These are phyloP conservation scores for Cebus imitator DNA, from an alignment of 2,113 vertebrate genomes.

Conservation along the genomic window DNA sequence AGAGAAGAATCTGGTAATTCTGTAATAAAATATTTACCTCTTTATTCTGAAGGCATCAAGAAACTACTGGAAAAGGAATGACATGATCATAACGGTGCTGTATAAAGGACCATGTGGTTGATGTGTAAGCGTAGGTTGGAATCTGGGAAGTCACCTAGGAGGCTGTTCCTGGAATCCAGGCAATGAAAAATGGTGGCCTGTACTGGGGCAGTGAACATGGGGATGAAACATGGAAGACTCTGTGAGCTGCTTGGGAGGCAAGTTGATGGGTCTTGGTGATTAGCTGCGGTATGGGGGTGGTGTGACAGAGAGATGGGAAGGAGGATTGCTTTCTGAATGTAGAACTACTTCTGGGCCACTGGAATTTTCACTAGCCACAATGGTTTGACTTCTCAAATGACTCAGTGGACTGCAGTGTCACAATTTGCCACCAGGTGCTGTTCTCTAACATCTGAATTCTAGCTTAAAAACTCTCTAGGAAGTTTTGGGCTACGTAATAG, in stretches of 20 bases:
- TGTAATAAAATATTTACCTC: background rate
- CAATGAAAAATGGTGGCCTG: background rate
- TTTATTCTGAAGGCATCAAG: background rate
- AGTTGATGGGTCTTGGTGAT: background rate
- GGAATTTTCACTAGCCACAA: background rate
- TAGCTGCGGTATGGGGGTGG: background rate
- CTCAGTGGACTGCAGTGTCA: background rate
- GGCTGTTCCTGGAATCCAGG: background rate
- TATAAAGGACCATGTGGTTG: background rate
- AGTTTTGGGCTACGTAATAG: background rate
- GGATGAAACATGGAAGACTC: background rate
- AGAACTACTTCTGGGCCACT: background rate
- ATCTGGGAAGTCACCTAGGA: background rate
- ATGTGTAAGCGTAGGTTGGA: background rate
- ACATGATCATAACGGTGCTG: background rate
- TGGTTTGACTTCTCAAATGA: background rate
- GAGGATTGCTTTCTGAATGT: background rate
- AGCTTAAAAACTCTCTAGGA: background rate
- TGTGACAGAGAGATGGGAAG: background rate
- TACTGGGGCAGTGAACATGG: background rate
- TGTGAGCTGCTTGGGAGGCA: background rate
- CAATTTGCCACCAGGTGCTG: background rate
- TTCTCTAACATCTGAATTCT: background rate
- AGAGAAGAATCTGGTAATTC: background rate
- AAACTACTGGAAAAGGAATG: background rate